Base-by-base conservation (phyloP, 1,140 invertebrate genomes). In the Saccostrea echinata region DNA sequence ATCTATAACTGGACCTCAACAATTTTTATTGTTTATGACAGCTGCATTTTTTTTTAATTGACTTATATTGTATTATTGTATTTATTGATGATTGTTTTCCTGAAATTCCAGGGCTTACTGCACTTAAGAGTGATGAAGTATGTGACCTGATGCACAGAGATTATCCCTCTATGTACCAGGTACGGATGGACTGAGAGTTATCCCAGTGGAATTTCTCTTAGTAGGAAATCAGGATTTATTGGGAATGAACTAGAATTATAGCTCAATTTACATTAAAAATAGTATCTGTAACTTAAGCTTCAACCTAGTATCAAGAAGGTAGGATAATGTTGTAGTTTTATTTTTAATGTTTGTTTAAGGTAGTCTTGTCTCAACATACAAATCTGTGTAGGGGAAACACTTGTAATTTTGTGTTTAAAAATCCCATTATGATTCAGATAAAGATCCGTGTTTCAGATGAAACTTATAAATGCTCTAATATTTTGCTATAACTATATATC, bases 91-190 rank as follows among this genome's bases (percentile, higher is more conserved):
- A 30, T 35, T 88, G 52, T 89, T 88, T 64, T 30, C 30, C 68
- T 76, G 24, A 76, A 84, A 90, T 91, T 93, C 3, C 85, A 96
- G 98, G 98, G 92, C 96, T 99, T 87, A 99, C 98, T 21, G 98
- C 98, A 6, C 96, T 99, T 8, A 97, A 97, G 90, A 98, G 97
- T 91, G 97, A 97, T 51, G 98, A 99, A 94, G 97, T 99, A 33
- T 95, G 98, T 89, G 98, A 99, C 92, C 97, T 99, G 53, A 98
- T 99, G 98, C 97, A 97, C 89, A 97, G 97, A 83, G 98, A 99
- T 95, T 99, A 98, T 95, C 98, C 97, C 57, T 97, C 97, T 81
- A 99, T 99, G 94, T 99, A 98, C 94, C 97, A 92, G 89, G 95
- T 95, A 88, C 92, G 82, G 89, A 30, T 16, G 68, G 24, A 76